Evolutionary conservation across 2,113 vertebrate genomes (phyloP).

Genomic region (Crotalus horridus): DNA sequence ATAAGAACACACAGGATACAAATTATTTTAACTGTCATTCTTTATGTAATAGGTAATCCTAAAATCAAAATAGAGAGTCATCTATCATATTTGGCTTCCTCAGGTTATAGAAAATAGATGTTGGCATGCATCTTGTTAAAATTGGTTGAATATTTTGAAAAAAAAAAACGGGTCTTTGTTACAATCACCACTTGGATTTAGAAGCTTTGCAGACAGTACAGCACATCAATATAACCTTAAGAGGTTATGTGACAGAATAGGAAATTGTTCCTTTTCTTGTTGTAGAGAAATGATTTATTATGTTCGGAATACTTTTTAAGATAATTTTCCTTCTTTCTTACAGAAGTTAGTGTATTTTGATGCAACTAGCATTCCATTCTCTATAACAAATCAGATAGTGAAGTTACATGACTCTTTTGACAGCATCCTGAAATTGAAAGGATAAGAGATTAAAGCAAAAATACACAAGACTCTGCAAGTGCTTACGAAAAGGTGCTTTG

Average conservation of each 20-base stretch:
- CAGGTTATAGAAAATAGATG: slow-evolving; percentile 39
- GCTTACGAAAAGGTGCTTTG: neutral
- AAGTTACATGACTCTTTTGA: slow-evolving; percentile 51
- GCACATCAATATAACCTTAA: slow-evolving; percentile 54
- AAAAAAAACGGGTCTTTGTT: slow-evolving; percentile 41
- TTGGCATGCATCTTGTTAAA: slow-evolving; percentile 39
- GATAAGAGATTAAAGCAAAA: slow-evolving; percentile 12
- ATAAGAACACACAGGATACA: slow-evolving; percentile 5
- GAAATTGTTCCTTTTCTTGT: slow-evolving; percentile 52
- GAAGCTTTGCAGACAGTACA: slow-evolving; percentile 25
- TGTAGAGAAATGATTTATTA: slow-evolving; percentile 62
- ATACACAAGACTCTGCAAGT: neutral
- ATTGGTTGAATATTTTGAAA: slow-evolving; percentile 40
- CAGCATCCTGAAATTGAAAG: slow-evolving; percentile 32
- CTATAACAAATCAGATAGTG: slow-evolving; percentile 50
- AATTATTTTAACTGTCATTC: slow-evolving; percentile 33
- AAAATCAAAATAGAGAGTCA: slow-evolving; percentile 25
- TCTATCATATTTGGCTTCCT: slow-evolving; percentile 39
- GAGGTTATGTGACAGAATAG: slow-evolving; percentile 52
- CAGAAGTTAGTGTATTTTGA: slow-evolving; percentile 58
- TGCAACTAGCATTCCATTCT: slow-evolving; percentile 48
- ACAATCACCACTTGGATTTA: slow-evolving; percentile 37
- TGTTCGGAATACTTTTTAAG: slow-evolving; percentile 63
- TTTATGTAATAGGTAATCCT: slow-evolving; percentile 46
- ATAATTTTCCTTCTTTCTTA: slow-evolving; percentile 60